phyloP scores from a whole-genome alignment of 2,113 vertebrate species.

The Eulemur macaco region DNA sequence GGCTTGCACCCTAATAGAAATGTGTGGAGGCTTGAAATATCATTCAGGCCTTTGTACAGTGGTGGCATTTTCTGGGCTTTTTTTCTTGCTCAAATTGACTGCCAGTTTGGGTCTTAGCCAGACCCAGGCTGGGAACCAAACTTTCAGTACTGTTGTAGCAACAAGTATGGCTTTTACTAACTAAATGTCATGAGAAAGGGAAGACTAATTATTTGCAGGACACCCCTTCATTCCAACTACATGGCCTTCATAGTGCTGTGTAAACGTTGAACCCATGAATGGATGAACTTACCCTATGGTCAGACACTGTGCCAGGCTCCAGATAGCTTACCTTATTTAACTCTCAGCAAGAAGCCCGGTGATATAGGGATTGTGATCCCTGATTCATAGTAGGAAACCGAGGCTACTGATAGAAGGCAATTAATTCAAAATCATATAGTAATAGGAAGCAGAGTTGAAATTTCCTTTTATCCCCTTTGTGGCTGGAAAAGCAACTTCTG shows the following conservation, averaged over 20 bases:
- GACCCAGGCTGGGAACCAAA: not conserved
- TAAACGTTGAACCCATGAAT: not conserved
- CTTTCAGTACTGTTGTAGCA: not conserved
- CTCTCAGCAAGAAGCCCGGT: not conserved
- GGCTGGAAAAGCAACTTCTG: no score
- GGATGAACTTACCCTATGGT: not conserved
- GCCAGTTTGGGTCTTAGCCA: conserved; percentile 5
- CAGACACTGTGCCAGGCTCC: not conserved
- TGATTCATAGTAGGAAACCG: not conserved
- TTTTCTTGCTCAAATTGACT: not conserved
- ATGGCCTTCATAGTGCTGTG: not conserved
- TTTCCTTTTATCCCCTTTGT: not conserved
- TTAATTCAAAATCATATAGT: not conserved
- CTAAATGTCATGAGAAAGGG: not conserved
- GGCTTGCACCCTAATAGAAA: not conserved
- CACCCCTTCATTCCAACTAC: not conserved
- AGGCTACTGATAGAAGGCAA: not conserved
- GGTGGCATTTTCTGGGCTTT: conserved; percentile 48
- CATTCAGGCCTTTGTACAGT: not conserved
- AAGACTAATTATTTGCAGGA: not conserved
- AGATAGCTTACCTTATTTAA: not conserved
- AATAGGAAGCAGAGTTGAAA: not conserved
- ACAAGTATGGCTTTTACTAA: not conserved
- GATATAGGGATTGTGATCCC: not conserved
- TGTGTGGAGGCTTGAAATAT: not conserved